Base-by-base conservation (phyloP, 1,140 invertebrate species). In the Leptonema lineaticorne region DNA sequence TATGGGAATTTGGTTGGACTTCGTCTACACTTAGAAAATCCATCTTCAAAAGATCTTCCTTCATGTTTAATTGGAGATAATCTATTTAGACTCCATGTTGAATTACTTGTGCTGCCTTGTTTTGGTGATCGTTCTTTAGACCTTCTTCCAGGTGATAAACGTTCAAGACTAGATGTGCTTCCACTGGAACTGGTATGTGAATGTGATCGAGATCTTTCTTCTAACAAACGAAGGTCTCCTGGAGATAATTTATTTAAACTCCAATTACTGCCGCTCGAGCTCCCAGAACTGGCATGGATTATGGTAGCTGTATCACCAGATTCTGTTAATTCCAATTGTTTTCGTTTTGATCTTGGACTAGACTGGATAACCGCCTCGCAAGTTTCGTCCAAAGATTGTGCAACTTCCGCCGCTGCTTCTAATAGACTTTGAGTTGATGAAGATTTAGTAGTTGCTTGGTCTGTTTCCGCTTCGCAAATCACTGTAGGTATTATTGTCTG, bases 321-420 rank as follows among this genome's bases (percentile, higher is more conserved):
- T 73, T 84, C 82, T 37, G 81, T 66, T 67, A 79, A 78, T 56
- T 82, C 79, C 2, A 83, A 73, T 56, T 83, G 76, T 73, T 82
- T 83, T 64, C 84, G 73, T 72, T 81, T 83, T 0, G 82, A 78
- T 72, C 81, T 76, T 28, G 85, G 84, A 74, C 85, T 87, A 4
- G 82, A 84, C 73, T 85, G 84, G 62, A 87, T 85, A 0, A 85
- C 84, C 14, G 84, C 84, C 71, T 86, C 88, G 8, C 88, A 88
- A 6, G 89, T 85, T 72, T 87, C 85, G 71, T 90, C 88, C 11
- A 90, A 73, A n/a, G 85, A 84, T 58, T 83, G 86, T 1, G 86
- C 87, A 0, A 89, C 87, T 74, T 85, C 85, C 0, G 85, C 85
- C 0, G 85, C 87, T 1, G 88, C 86, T 75, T 89, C 87, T n/a